A percentile compares a stretch with the other conserved stretches of the same genome.
phyloP scores from a whole-genome alignment of 2,888 invertebrate species.

The Ophraella communa region DNA sequence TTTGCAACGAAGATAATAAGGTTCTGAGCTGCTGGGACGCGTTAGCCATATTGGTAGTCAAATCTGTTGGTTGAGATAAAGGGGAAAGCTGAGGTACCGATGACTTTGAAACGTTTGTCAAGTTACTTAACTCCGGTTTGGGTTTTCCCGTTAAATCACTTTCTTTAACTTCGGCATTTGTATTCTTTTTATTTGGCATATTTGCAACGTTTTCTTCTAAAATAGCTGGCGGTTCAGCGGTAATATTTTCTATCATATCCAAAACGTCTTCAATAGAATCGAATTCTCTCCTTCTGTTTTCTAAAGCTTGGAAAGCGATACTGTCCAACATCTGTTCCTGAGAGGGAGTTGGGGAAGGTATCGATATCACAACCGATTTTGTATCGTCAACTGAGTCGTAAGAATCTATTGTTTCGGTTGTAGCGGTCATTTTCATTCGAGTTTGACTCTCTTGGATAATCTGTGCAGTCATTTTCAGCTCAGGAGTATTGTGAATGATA shows the following conservation, averaged over 20 bases:
- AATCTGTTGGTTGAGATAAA: slow-evolving; percentile 73
- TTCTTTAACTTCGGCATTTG: slow-evolving; percentile 39
- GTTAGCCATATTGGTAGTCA: slow-evolving; percentile 75
- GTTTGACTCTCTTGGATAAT: slow-evolving; percentile 55
- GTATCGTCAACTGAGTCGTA: slow-evolving; percentile 67
- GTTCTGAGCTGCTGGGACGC: slow-evolving; percentile 73
- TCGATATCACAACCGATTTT: slow-evolving; percentile 71
- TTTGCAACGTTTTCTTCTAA: slow-evolving; percentile 46
- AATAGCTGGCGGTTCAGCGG: slow-evolving; percentile 51
- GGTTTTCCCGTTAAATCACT: slow-evolving; percentile 19
- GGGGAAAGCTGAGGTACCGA: slow-evolving; percentile 70
- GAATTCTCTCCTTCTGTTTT: slow-evolving; percentile 63
- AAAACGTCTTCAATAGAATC: slow-evolving; percentile 74
- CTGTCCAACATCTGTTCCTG: slow-evolving; percentile 70
- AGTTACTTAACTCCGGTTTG: neutral
- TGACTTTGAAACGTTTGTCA: too few relatives aligned
- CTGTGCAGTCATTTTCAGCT: slow-evolving; percentile 59
- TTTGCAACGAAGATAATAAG: slow-evolving; percentile 70
- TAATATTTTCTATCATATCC: slow-evolving; percentile 73
- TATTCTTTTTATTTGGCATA: slow-evolving; percentile 31
- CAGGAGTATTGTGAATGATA: slow-evolving; percentile 55
- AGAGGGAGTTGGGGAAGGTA: slow-evolving; percentile 70
- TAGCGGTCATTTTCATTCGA: slow-evolving; percentile 51
- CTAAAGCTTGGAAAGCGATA: slow-evolving; percentile 68
- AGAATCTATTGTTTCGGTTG: slow-evolving; percentile 64